Base-by-base conservation (phyloP, 30 jellyfish, hydroid and myxozoan genomes). In the Mastigias papua region DNA sequence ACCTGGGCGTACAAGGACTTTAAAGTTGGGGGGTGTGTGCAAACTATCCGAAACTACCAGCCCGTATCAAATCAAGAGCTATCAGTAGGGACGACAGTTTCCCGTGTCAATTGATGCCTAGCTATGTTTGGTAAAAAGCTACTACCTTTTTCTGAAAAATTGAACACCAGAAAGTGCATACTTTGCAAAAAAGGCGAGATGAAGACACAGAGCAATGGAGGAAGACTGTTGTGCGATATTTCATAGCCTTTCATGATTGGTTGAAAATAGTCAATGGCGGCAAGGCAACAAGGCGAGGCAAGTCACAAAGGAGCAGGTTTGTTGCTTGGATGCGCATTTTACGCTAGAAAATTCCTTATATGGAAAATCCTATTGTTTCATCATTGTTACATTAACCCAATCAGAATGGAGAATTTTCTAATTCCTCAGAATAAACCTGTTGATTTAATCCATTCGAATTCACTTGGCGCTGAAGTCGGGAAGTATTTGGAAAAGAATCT, bases 321-420 rank as follows among this genome's bases (percentile, higher is more conserved):
- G 74, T 63, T 63, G 74, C 74, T 63, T 63, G 74, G 74, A 63
- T 63, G 88, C 76, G 73, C 77, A 51, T 58, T 77, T 62, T 23
- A 77, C 20, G 88, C 35, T 77, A 37, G 68, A 80, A 80, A 80
- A 33, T 32, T 21, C 90, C 90, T 60, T 80, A 80, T 80, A 60
- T 80, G 90, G 90, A 60, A 80, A 62, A 80, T 80, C 70, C 26
- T 34, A 80, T 80, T 80, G 90, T 80, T 58, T 64, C 22, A 17
- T 68, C 6, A 37, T 80, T 80, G 90, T 80, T 63, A 21, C 16
- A 16, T 28, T 34, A 49, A 63, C 32, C 90, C 90, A 80, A 80
- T 80, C 65, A 64, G 81, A 80, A 33, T 10, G 46, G 49, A 31
- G 29, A 22, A 63, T 63, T 3, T 23, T n/a, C 72, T 34, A n/a